Evolutionary conservation across 2,113 vertebrate genomes (phyloP).

Genomic region (Lichenostomus cassidix): DNA sequence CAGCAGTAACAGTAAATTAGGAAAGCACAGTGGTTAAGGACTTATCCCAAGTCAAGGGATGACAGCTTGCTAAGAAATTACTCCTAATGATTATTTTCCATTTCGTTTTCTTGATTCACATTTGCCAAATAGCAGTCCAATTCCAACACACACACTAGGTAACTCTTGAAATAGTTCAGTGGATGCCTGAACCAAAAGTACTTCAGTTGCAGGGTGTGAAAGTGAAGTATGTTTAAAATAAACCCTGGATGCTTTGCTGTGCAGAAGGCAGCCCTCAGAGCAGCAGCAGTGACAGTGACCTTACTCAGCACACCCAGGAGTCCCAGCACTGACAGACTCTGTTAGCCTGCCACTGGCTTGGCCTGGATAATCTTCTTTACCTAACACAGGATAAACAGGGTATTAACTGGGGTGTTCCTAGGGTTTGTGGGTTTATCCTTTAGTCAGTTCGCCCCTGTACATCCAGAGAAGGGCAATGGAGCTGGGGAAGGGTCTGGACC

Average conservation of each 20-base stretch:
- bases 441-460: background rate
- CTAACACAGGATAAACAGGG: background rate
- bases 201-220: background rate
- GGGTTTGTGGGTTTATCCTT: background rate
- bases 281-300: background rate
- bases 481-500: background rate
- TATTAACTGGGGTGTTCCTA: background rate
- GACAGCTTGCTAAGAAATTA: background rate
- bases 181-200: background rate
- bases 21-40: background rate
- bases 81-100: background rate
- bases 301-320: background rate
- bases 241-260: background rate
- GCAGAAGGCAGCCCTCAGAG: background rate
- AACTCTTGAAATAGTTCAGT: background rate
- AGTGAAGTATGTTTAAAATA: background rate
- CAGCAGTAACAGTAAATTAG: rapidly evolving
- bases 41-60: rapidly evolving
- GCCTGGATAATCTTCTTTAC: background rate
- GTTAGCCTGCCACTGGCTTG: background rate
- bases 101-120: background rate
- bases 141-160: background rate
- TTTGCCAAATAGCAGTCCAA: rapidly evolving
- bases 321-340: background rate
- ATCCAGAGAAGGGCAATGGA: background rate